These are phyloP conservation scores for Xiphorhynchus elegans DNA, from an alignment of 2,113 vertebrate genomes.

Conservation along the genomic window DNA sequence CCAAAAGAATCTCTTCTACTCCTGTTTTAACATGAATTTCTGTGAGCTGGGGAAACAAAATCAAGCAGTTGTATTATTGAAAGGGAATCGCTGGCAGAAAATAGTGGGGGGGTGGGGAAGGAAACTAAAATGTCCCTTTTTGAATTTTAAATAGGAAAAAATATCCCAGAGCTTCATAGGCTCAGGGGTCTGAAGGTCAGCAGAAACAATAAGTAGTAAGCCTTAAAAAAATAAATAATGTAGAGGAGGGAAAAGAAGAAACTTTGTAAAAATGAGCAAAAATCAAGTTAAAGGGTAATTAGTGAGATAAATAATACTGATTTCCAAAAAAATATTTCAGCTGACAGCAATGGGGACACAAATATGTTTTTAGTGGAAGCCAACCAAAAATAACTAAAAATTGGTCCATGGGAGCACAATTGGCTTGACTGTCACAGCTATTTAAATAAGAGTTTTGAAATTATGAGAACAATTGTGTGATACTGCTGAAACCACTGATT, in stretches of 20 bases:
- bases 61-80: not conserved
- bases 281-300: constrained; percentile 46
- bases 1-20: constrained; percentile 43
- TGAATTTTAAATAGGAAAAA: constrained; percentile 9
- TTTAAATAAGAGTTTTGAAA: constrained; percentile 22
- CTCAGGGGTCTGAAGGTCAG: not conserved
- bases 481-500: not conserved
- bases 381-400: constrained; percentile 40
- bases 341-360: constrained; percentile 2
- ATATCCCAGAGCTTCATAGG: not conserved
- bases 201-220: constrained; percentile 45
- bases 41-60: not conserved
- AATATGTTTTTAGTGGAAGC: constrained; percentile 49
- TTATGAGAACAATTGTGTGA: not conserved
- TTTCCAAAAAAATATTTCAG: constrained; percentile 8
- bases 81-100: not conserved
- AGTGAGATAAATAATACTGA: constrained; percentile 26
- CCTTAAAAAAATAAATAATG: constrained; percentile 15
- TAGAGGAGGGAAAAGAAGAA: not conserved
- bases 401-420: constrained; percentile 1
- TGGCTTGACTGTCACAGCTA: constrained; percentile 9
- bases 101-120: not conserved
- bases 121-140: not conserved
- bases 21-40: not conserved
- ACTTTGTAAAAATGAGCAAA: constrained; percentile 51